These are phyloP conservation scores for Chloromyia formosa DNA, from an alignment of 2,888 invertebrate species.

Conservation along the genomic window DNA sequence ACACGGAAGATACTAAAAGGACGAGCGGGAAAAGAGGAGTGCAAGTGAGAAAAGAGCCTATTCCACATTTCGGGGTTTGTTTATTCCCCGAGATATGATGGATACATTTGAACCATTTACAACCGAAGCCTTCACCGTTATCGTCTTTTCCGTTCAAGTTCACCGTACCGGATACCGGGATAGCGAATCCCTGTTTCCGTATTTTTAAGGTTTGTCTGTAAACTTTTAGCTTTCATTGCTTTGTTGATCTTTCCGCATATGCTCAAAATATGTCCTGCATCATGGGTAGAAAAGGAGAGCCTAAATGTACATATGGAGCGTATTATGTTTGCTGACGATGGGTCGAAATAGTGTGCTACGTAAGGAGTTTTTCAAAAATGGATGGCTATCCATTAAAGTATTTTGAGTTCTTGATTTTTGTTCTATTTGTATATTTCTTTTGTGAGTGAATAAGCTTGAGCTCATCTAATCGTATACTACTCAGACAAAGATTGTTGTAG, in stretches of 20 bases:
- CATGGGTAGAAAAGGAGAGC: not conserved
- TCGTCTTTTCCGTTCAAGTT: not conserved
- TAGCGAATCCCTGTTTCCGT: slow-evolving; percentile 5
- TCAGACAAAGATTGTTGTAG: not conserved
- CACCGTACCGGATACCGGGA: not conserved
- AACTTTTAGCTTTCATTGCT: slow-evolving; percentile 17
- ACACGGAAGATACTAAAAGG: not conserved
- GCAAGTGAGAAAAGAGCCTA: no score
- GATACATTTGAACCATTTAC: not conserved
- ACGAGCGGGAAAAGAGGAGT: not conserved
- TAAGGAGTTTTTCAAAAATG: slow-evolving; percentile 28
- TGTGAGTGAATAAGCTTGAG: slow-evolving; percentile 14
- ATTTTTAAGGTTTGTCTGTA: slow-evolving; percentile 23
- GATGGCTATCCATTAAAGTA: no score
- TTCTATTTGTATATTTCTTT: not conserved
- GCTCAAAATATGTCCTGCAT: slow-evolving; percentile 12
- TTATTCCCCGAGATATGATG: slow-evolving; percentile 23
- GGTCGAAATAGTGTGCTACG: slow-evolving; percentile 28
- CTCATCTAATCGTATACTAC: slow-evolving; percentile 31
- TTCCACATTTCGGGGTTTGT: slow-evolving; percentile 33
- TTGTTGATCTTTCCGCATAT: slow-evolving; percentile 25
- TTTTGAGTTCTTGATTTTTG: slow-evolving; percentile 1
- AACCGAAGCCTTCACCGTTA: no score
- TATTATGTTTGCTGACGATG: slow-evolving; percentile 16
- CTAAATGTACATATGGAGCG: not conserved